Evolutionary conservation across 2,113 vertebrate genomes (phyloP).

Genomic region (Glaucidium brasilianum): DNA sequence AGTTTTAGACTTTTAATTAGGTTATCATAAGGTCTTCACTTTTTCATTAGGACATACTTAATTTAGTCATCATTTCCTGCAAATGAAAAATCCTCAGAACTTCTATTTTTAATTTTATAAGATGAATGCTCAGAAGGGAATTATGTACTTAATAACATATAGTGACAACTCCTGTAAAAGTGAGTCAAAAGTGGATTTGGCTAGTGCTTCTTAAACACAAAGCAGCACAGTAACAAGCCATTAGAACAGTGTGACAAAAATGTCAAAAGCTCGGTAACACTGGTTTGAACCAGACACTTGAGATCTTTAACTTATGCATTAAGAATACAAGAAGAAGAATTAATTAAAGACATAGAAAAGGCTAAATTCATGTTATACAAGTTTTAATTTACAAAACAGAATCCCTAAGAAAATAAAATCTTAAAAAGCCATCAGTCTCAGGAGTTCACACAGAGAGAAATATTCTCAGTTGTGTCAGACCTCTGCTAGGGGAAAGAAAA

Average conservation of each 20-base stretch:
- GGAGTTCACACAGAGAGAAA: background rate
- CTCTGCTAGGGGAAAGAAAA: background rate
- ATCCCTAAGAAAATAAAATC: background rate
- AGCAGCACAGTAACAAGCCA: background rate
- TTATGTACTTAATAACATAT: background rate
- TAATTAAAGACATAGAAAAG: background rate
- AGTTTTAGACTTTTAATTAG: slow-evolving; percentile 19
- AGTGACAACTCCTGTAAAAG: background rate
- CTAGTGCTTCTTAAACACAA: background rate
- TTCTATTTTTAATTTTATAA: background rate
- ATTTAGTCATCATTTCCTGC: background rate
- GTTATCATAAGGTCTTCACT: background rate
- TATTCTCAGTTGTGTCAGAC: background rate
- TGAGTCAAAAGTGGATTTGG: background rate
- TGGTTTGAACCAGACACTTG: background rate
- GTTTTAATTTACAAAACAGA: background rate
- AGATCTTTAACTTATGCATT: background rate
- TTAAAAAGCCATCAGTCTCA: background rate
- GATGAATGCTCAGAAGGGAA: background rate
- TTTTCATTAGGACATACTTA: background rate
- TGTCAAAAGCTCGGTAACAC: background rate
- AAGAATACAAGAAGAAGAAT: background rate
- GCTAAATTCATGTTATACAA: background rate
- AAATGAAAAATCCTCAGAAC: background rate
- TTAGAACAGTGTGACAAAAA: background rate